phyloP scores from a whole-genome alignment of 2,797 vertebrate genomes.

The Hozukius guyotensis region DNA sequence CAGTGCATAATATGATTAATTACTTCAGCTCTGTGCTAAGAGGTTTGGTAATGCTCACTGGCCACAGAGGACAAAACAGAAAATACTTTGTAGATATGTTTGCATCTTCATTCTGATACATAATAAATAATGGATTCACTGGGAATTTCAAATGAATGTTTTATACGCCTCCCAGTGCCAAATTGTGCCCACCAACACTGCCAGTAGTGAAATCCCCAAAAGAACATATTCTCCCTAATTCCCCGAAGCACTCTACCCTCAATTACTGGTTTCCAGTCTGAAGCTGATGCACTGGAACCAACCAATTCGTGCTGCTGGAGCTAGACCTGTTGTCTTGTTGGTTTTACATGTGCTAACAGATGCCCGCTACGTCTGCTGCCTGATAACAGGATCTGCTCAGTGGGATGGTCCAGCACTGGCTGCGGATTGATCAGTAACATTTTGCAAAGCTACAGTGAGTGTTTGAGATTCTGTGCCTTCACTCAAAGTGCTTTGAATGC shows the following conservation, averaged over 20 bases:
- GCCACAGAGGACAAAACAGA: conserved; percentile 11
- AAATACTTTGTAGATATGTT: conserved; percentile 31
- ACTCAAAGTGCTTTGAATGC: conserved; percentile 3
- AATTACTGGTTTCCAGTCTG: conserved; percentile 30
- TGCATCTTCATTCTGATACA: conserved; percentile 39
- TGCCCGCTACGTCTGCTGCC: conserved; percentile 33
- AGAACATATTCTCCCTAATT: conserved; percentile 17
- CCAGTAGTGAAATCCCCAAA: conserved; percentile 43
- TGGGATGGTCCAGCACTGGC: not conserved
- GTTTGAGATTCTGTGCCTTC: conserved; percentile 15
- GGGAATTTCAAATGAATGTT: conserved; percentile 51
- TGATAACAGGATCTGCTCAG: conserved; percentile 38
- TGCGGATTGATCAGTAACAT: conserved; percentile 17
- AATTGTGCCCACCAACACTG: conserved; percentile 19
- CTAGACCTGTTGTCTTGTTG: not conserved
- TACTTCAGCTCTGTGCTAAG: not conserved
- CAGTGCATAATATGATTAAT: not conserved
- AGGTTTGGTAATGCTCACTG: not conserved
- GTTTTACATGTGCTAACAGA: conserved; percentile 42
- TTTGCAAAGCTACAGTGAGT: conserved; percentile 9
- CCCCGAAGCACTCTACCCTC: conserved; percentile 22
- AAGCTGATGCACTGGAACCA: conserved; percentile 4
- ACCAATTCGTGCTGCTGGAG: conserved; percentile 18
- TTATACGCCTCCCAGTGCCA: conserved; percentile 29
- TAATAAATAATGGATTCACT: conserved; percentile 49